Base-by-base conservation (phyloP, 1,140 invertebrate species). In the Neodiprion pinetum region DNA sequence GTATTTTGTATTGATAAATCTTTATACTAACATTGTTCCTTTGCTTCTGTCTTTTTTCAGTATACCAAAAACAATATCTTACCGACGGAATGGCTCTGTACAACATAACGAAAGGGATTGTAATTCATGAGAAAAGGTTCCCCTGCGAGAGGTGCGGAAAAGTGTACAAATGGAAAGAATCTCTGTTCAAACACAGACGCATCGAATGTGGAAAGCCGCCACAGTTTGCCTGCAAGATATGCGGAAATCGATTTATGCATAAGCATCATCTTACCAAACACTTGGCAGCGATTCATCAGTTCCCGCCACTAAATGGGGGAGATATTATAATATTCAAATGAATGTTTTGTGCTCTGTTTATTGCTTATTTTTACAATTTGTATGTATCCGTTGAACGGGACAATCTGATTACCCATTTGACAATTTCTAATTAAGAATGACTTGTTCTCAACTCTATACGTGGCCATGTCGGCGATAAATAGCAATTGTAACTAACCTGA, bases 121-220 rank as follows among this genome's bases (percentile, higher is more conserved):
- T 21, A 1, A 17, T 68, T 68, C 9, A 68, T 21, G 48, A 73
- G 61, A 80, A 67, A 53, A 75, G 77, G 66, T 84, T 84, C 73
- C 74, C 78, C 40, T 93, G 92, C 82, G 86, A 87, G 9, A 85
- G 84, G 17, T 93, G 92, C 77, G 89, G 90, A n/a, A 90, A 91
- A 76, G 82, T 84, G 67, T 93, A 93, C 85, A 89, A 89, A 14
- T 90, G 91, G 81, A 90, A 89, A 71, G 87, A 88, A 74, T 90
- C 91, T 11, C 80, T 93, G 5, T 86, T 88, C 40, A 90, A 91
- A 21, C 87, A 88, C 76, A 81, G 78, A 48, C 80, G 84, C 1
- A 79, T 86, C 70, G 87, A 88, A 40, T 88, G 87, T 71, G 85
- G 86, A 5, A 85, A 86, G 70, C 81, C 84, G 40, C 87, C 88